Evolutionary conservation across 2,888 invertebrate species (phyloP), one percentile per base, ranked within the genome.

Genomic region (Lobophora halterata): DNA sequence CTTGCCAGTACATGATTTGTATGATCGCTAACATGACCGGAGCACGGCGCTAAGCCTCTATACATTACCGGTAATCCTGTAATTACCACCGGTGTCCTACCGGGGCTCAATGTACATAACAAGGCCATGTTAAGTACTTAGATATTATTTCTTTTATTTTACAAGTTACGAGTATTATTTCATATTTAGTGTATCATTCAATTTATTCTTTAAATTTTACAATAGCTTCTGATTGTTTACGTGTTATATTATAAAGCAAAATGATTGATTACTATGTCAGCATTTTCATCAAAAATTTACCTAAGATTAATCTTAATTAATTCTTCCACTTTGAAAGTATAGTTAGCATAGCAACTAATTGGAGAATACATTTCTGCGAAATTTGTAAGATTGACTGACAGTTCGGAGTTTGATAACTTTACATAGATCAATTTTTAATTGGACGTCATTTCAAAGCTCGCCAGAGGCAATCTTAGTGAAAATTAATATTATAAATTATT

Each of bases 301-400:
- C 6, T n/a, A 11, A 14, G 19, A 35, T 41, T 27, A 27, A 30
- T 32, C 13, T 16, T 24, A 36, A 35, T 36, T 24, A 28, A 36
- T 31, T 12, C n/a, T 9, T 27, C 20, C 4, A 28, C 18, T 37
- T 33, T 17, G 24, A 20, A 13, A 36, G 28, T 10, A n/a, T n/a
- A n/a, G 19, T 10, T 12, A 24, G 27, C 30, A 14, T 21, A n/a
- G 23, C 18, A 37, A 8, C 26, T 28, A 9, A 16, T 27, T 27
- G 29, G 33, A n/a, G 10, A 37, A 14, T 27, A 3, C 16, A 20
- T 27, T 31, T 36, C 14, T 14, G 26, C 3, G n/a, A 43, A 25
- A 23, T 42, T 30, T 9, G 10, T 20, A 9, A 37, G 37, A 29
- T 37, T 37, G 37, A 37, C 26, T 25, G 43, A 37, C 43, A 33